These are phyloP conservation scores for Hoplias malabaricus DNA, from an alignment of 2,113 vertebrate species.

Conservation along the genomic window DNA sequence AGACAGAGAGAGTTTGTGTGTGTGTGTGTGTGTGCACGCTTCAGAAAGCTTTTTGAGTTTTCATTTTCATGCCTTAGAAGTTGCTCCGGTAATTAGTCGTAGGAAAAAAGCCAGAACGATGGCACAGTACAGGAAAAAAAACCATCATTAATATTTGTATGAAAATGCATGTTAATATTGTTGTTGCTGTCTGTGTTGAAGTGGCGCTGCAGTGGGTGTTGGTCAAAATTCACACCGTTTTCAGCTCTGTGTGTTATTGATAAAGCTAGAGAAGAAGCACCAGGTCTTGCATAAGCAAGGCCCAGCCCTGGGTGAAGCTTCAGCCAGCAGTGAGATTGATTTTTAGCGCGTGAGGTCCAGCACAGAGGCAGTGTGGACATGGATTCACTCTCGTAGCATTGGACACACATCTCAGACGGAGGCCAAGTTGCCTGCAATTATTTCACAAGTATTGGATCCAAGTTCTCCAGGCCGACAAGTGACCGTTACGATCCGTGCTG, in stretches of 20 bases:
- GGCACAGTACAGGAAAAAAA: constrained; percentile 17
- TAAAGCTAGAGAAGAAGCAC: neutral
- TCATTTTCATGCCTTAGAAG: constrained; percentile 32
- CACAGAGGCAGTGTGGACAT: constrained; percentile 11
- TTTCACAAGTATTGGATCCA: constrained; percentile 30
- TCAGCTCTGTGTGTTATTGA: neutral
- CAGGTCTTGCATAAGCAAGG: neutral
- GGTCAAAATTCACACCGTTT: neutral
- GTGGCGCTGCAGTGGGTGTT: neutral
- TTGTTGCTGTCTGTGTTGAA: neutral
- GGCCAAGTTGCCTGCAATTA: constrained; percentile 41
- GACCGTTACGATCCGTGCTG: neutral
- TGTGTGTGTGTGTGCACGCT: neutral
- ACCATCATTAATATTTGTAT: constrained; percentile 31
- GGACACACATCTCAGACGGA: constrained; percentile 22
- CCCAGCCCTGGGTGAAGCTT: neutral
- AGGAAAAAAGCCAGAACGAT: constrained; percentile 8
- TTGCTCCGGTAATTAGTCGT: constrained; percentile 25
- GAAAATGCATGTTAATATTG: constrained; percentile 35
- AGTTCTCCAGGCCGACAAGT: constrained; percentile 9
- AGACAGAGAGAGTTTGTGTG: neutral
- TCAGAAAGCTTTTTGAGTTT: constrained; percentile 23
- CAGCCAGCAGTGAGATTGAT: constrained; percentile 28
- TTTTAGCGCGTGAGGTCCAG: constrained; percentile 8
- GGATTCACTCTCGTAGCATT: neutral